Evolutionary conservation across 2,888 invertebrate genomes (phyloP), one percentile per base, ranked within the genome.

Genomic region (Morpho helenor): DNA sequence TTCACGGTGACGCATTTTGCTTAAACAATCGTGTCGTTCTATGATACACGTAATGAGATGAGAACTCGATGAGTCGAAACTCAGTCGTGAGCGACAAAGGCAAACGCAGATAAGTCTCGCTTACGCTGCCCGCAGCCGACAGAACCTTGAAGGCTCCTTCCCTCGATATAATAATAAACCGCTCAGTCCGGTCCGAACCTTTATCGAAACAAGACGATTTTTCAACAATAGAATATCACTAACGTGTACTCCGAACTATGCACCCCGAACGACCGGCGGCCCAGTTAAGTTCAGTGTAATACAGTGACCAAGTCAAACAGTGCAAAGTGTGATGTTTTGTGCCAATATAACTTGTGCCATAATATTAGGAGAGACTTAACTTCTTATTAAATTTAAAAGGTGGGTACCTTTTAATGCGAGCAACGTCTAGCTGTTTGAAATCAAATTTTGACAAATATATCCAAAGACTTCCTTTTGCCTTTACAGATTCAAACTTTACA

Each of bases 291-390:
- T 51, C 40, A 57, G 66, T 67, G 62, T n/a, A 80, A 84, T 43
- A 31, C 45, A 62, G 49, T 84, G 83, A 82, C 75, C 78, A 75
- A 69, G 71, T 79, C 78, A 62, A 47, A 71, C 66, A 77, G 86
- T 85, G 87, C 77, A 79, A 78, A 82, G 77, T 88, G 88, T 88
- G 86, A 88, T 88, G 88, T 84, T 80, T 81, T 80, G 89, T 87
- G 88, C 79, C 77, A 83, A 79, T 65, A 67, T 73, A 73, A 71
- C 70, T 72, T 76, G 85, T 87, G 86, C 80, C 84, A 84, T 84
- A 31, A 31, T 31, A 82, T 70, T 77, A 76, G 77, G 81, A 76
- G 72, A 76, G 75, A 74, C 70, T 68, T 72, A 71, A 56, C 63
- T 62, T 79, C 71, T 76, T 67, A 73, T 65, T 72, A 75, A 73